These are phyloP conservation scores for Mesodorylaimus sp. DNA, from an alignment of 2,888 invertebrate species.

Conservation along the genomic window DNA sequence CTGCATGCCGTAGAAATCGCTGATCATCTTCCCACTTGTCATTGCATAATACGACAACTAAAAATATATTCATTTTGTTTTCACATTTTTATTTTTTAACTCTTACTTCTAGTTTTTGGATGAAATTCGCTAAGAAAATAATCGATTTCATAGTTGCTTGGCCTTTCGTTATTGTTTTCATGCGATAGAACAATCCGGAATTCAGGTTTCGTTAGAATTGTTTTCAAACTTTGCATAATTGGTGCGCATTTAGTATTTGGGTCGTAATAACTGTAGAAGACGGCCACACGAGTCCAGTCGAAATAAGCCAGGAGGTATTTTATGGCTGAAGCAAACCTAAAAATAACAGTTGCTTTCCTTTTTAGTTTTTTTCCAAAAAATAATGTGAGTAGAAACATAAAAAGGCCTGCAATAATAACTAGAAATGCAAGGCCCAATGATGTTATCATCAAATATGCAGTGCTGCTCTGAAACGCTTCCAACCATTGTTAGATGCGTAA, in stretches of 20 bases:
- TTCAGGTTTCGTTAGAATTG: background rate
- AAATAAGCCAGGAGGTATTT: conserved; percentile 16
- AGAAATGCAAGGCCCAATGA: too few relatives aligned
- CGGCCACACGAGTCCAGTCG: conserved; percentile 17
- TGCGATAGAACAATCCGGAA: conserved; percentile 8
- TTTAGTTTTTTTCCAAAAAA: too few relatives aligned
- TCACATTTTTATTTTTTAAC: background rate
- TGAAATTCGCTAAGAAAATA: conserved; percentile 7
- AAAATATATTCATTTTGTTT: background rate
- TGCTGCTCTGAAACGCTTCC: too few relatives aligned
- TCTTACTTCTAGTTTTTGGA: conserved; percentile 6
- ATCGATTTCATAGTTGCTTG: conserved; percentile 7
- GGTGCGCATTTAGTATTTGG: conserved; percentile 15
- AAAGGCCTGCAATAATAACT: too few relatives aligned
- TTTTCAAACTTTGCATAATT: conserved; percentile 12
- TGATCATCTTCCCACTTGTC: conserved; percentile 6
- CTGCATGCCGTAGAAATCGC: conserved; percentile 7
- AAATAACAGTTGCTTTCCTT: too few relatives aligned
- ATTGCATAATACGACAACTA: conserved; percentile 6
- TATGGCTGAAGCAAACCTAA: conserved; percentile 16
- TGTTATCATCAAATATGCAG: too few relatives aligned
- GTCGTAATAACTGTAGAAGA: conserved; percentile 16
- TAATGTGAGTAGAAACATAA: too few relatives aligned
- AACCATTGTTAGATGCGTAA: too few relatives aligned
- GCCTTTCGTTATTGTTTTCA: conserved; percentile 6